Evolutionary conservation across 2,113 vertebrate genomes (phyloP).

Genomic region (Tamias sibiricus): DNA sequence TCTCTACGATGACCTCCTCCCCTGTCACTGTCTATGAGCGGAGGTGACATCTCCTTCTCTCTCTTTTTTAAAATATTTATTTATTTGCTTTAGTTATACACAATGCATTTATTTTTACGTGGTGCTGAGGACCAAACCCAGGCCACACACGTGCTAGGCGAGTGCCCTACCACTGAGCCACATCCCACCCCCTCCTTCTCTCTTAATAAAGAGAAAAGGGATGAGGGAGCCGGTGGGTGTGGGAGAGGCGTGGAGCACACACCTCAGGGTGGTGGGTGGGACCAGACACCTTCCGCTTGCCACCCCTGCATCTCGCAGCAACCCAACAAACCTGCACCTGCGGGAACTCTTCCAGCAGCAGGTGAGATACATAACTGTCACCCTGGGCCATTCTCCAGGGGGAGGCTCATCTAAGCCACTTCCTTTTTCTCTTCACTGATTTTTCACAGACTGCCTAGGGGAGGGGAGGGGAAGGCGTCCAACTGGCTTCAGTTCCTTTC

Average conservation of each 20-base stretch:
- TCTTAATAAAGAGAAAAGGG: too few relatives aligned
- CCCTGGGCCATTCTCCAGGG: background rate
- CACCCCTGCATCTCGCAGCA: background rate
- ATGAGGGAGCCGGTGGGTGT: rapidly evolving
- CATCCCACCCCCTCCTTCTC: too few relatives aligned
- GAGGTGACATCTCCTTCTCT: background rate
- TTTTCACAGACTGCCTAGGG: background rate
- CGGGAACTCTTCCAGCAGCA: background rate
- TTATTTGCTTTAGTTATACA: too few relatives aligned
- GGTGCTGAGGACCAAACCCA: too few relatives aligned
- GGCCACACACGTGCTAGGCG: too few relatives aligned
- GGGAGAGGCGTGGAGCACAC: rapidly evolving
- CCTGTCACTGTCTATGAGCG: background rate
- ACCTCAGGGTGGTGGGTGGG: background rate
- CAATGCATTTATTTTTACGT: too few relatives aligned
- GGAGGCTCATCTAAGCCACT: background rate
- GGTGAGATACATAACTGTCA: background rate
- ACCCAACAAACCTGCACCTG: background rate
- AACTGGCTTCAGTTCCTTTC: background rate
- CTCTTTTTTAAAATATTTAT: too few relatives aligned
- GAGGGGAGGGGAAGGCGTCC: background rate
- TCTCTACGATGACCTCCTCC: background rate
- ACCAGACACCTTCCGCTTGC: background rate
- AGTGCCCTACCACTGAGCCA: too few relatives aligned
- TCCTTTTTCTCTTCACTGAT: background rate